Percentiles rank a stretch among this genome's conserved stretches.
These are phyloP conservation scores for Myxocyprinus asiaticus DNA, from an alignment of 2,113 vertebrate genomes.

Conservation along the genomic window DNA sequence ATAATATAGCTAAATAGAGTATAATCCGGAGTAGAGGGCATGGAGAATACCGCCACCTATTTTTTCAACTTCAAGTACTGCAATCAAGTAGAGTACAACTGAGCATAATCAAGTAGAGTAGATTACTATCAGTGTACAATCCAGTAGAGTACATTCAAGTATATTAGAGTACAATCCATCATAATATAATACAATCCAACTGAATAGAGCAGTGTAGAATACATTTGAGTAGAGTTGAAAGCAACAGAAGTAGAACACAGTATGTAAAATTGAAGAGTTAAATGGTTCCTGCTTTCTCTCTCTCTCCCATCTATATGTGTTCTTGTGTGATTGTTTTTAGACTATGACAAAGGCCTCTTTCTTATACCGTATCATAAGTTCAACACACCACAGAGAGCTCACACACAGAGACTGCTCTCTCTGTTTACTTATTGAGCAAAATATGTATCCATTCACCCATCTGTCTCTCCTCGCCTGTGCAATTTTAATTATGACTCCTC, in stretches of 20 bases:
- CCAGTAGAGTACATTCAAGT: neutral
- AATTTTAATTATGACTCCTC: no score
- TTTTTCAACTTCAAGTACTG: no score
- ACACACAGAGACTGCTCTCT: neutral
- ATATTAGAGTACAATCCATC: no score
- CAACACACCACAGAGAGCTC: neutral
- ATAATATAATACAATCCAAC: no score
- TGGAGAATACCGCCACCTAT: no score
- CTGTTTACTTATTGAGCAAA: constrained; percentile 18
- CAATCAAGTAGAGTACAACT: no score
- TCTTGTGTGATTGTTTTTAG: neutral
- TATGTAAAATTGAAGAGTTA: neutral
- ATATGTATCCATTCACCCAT: constrained; percentile 1
- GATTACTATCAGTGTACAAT: no score
- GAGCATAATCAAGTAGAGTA: neutral
- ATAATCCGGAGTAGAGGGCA: neutral
- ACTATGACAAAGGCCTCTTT: constrained; percentile 24
- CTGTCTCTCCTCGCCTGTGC: neutral
- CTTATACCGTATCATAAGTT: constrained; percentile 28
- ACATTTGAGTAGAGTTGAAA: neutral
- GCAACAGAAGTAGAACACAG: no score
- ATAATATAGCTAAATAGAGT: neutral
- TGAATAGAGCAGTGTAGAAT: neutral
- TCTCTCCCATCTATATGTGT: neutral
- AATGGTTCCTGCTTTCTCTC: neutral